Conservation (phyloP, 2,797 vertebrate genomes). For the Dromococcyx pavoninus region DNA sequence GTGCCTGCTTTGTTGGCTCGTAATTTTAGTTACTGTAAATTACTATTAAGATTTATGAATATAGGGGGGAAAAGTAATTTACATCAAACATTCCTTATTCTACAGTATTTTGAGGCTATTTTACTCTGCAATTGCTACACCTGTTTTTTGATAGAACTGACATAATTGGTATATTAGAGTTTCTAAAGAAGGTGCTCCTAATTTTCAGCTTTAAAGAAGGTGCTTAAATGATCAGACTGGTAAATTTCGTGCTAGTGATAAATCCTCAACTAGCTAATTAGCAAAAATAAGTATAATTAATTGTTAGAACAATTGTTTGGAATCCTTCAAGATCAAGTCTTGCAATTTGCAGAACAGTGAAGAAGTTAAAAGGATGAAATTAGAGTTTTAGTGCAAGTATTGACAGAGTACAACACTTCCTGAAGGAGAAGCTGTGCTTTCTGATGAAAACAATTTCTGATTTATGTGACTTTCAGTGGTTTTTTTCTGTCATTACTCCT, state of each 20-base stretch:
- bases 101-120: not conserved
- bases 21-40: constrained; percentile 9
- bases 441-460: not conserved
- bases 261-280: constrained; percentile 10
- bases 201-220: not conserved
- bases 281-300: not conserved
- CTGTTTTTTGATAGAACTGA: not conserved
- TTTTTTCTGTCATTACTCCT: constrained; percentile 19
- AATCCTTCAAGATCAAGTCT: not conserved
- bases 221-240: not conserved
- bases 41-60: not conserved
- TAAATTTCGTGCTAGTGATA: not conserved
- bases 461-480: not conserved
- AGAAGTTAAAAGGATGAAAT: not conserved
- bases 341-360: not conserved
- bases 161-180: not conserved
- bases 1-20: not conserved
- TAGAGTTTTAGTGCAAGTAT: not conserved
- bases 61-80: not conserved
- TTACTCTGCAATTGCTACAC: not conserved
- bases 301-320: not conserved
- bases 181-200: not conserved
- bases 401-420: not conserved
- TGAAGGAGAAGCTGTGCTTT: not conserved
- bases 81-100: not conserved